Base-by-base conservation (phyloP, 2,888 invertebrate species). In the Scaptomyza flava region DNA sequence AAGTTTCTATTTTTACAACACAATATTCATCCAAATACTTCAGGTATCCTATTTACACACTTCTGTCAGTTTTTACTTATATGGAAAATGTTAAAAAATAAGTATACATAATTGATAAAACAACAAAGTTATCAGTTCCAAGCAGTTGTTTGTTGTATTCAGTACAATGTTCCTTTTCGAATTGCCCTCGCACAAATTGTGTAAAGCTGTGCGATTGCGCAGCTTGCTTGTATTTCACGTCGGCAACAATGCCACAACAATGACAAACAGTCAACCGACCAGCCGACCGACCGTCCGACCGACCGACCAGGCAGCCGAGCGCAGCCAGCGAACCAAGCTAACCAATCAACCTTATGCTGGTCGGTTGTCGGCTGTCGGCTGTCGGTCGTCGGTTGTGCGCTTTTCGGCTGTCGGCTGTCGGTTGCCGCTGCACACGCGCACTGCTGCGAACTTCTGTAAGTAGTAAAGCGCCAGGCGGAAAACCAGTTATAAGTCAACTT, bases 401-500 rank as follows among this genome's bases (percentile, higher is more conserved):
- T 20, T 12, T 33, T 50, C 41, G 38, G 23, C 31, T 17, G 48
- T 50, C 41, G 38, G 23, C 31, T 17, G 30, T 20, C 38, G 61
- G 58, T 46, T n/a, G 65, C 23, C 61, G 70, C 30, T 74, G 73
- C 81, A 72, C 76, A 77, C 66, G 68, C 80, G 76, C 79, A 81
- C 36, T 65, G 66, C 64, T 58, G 58, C 74, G 66, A 80, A 63
- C 79, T 81, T 81, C 64, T 72, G 79, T 78, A 70, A 69, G 48
- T 50, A 41, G 63, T 52, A 50, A 68, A 70, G 76, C 78, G 75
- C 77, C 73, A 79, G 68, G 68, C 60, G 50, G 45, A 77, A 91
- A 91, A 91, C 91, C 90, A 91, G 91, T 91, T 91, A 90, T 90
- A 87, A 90, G 81, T 87, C 90, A 91, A 91, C 91, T 91, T 91